phyloP scores from a whole-genome alignment of 2,888 invertebrate species.

The Macaria notata region DNA sequence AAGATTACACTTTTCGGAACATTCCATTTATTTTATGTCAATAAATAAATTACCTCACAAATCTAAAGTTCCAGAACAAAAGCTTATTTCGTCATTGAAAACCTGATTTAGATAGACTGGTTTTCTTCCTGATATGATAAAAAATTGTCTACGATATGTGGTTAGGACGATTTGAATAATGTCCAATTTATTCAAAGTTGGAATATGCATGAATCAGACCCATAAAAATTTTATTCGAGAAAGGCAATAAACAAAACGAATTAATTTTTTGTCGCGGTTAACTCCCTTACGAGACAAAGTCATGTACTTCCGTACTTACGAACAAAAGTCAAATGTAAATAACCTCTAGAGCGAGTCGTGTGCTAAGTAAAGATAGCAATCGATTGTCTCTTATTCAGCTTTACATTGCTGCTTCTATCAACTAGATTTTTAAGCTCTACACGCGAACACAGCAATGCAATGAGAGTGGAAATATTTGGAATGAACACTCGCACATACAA shows the following conservation, averaged over 20 bases:
- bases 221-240: constrained; percentile 13
- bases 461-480: constrained; percentile 25
- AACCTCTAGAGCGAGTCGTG: constrained; percentile 66
- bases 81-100: constrained; percentile 14
- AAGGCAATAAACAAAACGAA: constrained; percentile 22
- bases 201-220: constrained; percentile 11
- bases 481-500: constrained; percentile 31
- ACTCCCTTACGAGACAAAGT: constrained; percentile 65
- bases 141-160: constrained; percentile 12
- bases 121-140: constrained; percentile 30
- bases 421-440: constrained; percentile 9
- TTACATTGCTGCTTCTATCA: constrained; percentile 46
- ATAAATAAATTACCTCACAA: constrained; percentile 29
- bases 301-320: constrained; percentile 71
- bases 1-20: constrained; percentile 53
- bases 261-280: constrained; percentile 28
- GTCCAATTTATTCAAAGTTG: not conserved
- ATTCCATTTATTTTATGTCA: constrained; percentile 51
- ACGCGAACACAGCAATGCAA: constrained; percentile 32
- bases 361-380: constrained; percentile 54
- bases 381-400: constrained; percentile 43
- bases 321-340: constrained; percentile 80
- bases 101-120: constrained; percentile 28
- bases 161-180: constrained; percentile 4
- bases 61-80: constrained; percentile 13